Conservation (phyloP, 2,888 invertebrate species). For the Lucinisca nassula region DNA sequence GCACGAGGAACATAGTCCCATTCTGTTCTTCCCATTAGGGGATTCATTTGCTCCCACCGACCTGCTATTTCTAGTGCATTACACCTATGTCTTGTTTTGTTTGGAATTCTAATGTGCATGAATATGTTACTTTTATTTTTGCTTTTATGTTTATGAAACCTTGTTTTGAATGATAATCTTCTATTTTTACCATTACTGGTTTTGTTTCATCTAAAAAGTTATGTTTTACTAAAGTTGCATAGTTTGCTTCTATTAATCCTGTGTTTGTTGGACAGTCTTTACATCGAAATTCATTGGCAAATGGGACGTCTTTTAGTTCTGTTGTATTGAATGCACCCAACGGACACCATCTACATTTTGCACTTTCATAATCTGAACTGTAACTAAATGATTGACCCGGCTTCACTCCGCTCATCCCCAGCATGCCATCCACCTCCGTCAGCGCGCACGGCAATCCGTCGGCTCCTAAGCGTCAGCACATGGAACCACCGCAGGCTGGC, state of each 20-base stretch:
- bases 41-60: neutral
- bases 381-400: neutral
- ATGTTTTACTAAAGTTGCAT: slow-evolving; percentile 31
- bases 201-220: slow-evolving; percentile 36
- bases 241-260: neutral
- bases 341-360: no score
- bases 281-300: neutral
- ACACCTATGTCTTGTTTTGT: neutral
- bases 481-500: neutral
- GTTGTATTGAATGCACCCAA: no score
- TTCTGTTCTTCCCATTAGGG: neutral
- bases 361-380: neutral
- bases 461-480: neutral
- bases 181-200: slow-evolving; percentile 26
- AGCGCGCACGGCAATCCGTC: neutral
- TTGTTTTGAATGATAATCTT: neutral
- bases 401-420: neutral
- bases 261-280: neutral
- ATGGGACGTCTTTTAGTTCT: neutral
- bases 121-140: slow-evolving; percentile 24
- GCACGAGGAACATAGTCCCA: no score
- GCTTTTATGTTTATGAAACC: slow-evolving; percentile 20
- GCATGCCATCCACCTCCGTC: neutral
- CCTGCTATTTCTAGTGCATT: neutral
- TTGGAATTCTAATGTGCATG: neutral